Evolutionary conservation across 2,113 vertebrate genomes (phyloP).

Genomic region (Platichthys flesus): DNA sequence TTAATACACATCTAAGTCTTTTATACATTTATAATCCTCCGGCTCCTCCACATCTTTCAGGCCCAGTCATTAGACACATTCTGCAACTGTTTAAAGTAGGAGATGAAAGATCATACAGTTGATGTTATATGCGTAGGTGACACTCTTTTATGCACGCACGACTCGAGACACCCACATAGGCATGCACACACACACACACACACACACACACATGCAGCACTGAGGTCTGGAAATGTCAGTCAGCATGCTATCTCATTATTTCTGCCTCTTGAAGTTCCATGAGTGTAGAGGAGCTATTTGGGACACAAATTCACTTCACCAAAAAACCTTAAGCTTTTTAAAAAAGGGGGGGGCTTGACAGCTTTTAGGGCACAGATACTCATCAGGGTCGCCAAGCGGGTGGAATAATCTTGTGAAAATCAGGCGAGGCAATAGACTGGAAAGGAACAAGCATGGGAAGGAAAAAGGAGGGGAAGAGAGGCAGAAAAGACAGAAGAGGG

Average conservation of each 20-base stretch:
- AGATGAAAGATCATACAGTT: not conserved
- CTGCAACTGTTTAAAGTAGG: slow-evolving; percentile 2
- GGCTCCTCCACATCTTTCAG: not conserved
- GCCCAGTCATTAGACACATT: not conserved
- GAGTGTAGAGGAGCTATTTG: slow-evolving; percentile 75
- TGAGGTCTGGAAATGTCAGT: slow-evolving; percentile 74
- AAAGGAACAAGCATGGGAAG: slow-evolving; percentile 47
- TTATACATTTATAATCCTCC: no score
- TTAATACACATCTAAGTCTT: no score
- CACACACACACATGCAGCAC: slow-evolving; percentile 10
- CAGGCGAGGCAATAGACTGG: slow-evolving; percentile 66
- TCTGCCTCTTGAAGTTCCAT: slow-evolving; percentile 74
- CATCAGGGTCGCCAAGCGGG: slow-evolving; percentile 69
- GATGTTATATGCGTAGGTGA: not conserved
- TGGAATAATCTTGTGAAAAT: slow-evolving; percentile 77
- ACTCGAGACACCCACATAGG: not conserved
- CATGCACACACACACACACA: not conserved
- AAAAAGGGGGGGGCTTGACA: slow-evolving; percentile 58
- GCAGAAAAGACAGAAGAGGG: not conserved
- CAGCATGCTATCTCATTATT: slow-evolving; percentile 74
- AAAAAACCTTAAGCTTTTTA: slow-evolving; percentile 43
- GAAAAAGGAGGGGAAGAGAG: slow-evolving; percentile 32
- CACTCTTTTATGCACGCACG: no score
- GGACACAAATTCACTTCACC: slow-evolving; percentile 67
- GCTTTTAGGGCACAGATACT: slow-evolving; percentile 71